A percentile compares a stretch with the other conserved stretches of the same genome.
phyloP scores from a whole-genome alignment of 2,113 vertebrate species.

The Psilopsiagon aurifrons region DNA sequence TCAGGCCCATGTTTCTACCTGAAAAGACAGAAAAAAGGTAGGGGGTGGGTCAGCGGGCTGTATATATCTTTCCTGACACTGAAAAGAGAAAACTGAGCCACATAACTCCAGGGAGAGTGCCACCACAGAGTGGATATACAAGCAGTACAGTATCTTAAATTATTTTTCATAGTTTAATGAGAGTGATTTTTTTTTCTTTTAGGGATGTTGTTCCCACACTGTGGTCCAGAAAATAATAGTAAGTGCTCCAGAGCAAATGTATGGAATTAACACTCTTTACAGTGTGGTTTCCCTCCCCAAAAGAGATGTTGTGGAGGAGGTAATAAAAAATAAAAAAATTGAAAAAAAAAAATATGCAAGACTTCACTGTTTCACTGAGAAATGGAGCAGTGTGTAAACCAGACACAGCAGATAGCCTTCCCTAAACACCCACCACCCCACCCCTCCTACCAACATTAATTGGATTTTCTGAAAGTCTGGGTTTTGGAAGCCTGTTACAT shows the following conservation, averaged over 20 bases:
- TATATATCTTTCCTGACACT: not conserved
- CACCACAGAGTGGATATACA: not conserved
- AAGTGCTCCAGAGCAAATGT: not conserved
- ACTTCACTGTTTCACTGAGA: not conserved
- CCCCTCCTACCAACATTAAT: not conserved
- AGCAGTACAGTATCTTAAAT: not conserved
- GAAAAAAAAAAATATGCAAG: not conserved
- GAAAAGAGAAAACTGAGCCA: not conserved
- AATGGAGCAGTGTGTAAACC: not conserved
- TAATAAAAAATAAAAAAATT: not conserved
- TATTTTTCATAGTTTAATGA: not conserved
- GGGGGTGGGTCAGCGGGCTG: not conserved
- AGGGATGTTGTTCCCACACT: not conserved
- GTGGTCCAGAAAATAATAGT: not conserved
- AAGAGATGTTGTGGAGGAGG: not conserved
- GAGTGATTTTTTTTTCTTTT: not conserved
- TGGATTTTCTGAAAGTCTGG: not conserved
- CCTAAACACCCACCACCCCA: not conserved
- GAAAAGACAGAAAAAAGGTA: not conserved
- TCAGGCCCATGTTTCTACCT: not conserved
- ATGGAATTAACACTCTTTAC: not conserved
- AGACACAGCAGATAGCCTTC: not conserved
- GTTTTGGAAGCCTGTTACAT: not conserved
- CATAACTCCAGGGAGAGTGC: not conserved
- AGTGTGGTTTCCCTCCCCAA: not conserved